Percentiles rank a stretch among this genome's conserved stretches.
phyloP scores from a whole-genome alignment of 2,797 vertebrate genomes.

The Neoniphon sammara region DNA sequence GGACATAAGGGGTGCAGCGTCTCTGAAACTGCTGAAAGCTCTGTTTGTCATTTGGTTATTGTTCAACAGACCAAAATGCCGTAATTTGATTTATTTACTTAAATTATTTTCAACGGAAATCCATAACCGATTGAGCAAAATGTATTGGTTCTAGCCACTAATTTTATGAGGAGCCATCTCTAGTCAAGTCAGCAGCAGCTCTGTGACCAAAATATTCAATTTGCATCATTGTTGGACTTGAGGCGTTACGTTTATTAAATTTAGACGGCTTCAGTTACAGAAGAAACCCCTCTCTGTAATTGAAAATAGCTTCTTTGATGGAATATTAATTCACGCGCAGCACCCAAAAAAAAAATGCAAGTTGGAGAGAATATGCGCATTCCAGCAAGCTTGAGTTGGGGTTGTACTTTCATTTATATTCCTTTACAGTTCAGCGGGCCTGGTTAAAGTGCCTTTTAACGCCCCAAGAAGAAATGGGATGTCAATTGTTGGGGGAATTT shows the following conservation, averaged over 20 bases:
- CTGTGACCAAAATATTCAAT: slow-evolving; percentile 58
- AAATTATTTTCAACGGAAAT: slow-evolving; percentile 10
- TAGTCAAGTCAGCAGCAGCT: slow-evolving; percentile 12
- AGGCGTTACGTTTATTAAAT: slow-evolving; percentile 66
- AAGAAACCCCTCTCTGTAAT: slow-evolving; percentile 64
- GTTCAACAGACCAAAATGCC: slow-evolving; percentile 15
- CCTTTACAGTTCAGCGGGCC: slow-evolving; percentile 68
- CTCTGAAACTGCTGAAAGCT: not conserved
- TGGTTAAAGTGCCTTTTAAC: slow-evolving; percentile 57
- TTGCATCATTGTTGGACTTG: slow-evolving; percentile 48
- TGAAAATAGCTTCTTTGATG: slow-evolving; percentile 58
- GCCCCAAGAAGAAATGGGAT: slow-evolving; percentile 44
- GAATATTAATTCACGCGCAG: slow-evolving; percentile 64
- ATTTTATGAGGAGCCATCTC: slow-evolving; percentile 23
- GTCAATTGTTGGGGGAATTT: slow-evolving; percentile 58
- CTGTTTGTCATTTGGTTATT: slow-evolving; percentile 19
- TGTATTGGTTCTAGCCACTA: slow-evolving; percentile 1
- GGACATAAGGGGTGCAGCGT: slow-evolving; percentile 9
- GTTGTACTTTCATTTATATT: slow-evolving; percentile 64
- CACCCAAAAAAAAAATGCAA: slow-evolving; percentile 7
- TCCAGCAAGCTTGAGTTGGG: slow-evolving; percentile 16
- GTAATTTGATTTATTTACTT: slow-evolving; percentile 6
- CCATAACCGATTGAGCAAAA: slow-evolving; percentile 16
- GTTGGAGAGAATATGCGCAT: slow-evolving; percentile 21
- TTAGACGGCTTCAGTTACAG: slow-evolving; percentile 49